phyloP scores from a whole-genome alignment of 2,888 invertebrate species.

The Rotaria socialis region DNA sequence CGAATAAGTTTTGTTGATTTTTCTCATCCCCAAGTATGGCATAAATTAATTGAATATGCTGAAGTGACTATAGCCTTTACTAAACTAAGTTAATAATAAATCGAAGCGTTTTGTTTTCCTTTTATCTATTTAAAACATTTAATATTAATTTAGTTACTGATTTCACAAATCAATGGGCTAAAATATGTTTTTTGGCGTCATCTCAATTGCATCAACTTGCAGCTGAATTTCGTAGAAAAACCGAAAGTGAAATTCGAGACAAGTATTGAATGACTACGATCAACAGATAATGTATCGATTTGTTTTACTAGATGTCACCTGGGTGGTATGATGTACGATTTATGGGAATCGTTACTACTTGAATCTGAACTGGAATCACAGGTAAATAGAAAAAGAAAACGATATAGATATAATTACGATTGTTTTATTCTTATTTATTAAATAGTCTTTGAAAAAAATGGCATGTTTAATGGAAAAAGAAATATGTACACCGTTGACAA shows the following conservation, averaged over 20 bases:
- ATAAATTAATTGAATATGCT: conserved; percentile 26
- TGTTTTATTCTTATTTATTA: background rate
- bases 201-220: background rate
- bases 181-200: background rate
- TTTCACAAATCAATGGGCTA: conserved; percentile 26
- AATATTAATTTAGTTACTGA: conserved; percentile 12
- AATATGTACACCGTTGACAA: background rate
- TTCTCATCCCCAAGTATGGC: background rate
- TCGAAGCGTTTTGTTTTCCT: background rate
- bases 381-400: background rate
- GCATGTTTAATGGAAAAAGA: conserved; percentile 30
- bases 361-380: conserved; percentile 27
- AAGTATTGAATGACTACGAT: background rate
- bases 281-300: too few species aligned
- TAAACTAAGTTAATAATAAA: background rate
- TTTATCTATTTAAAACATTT: background rate
- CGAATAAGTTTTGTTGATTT: conserved; percentile 28
- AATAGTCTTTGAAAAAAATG: background rate
- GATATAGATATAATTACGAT: too few species aligned
- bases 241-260: conserved; percentile 6
- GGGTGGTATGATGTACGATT: conserved; percentile 15
- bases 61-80: conserved; percentile 12
- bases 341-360: conserved; percentile 30
- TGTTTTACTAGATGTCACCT: background rate
- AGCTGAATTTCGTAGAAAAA: background rate